Conservation (phyloP, 1,140 invertebrate species). For the Anthonomus grandis region DNA sequence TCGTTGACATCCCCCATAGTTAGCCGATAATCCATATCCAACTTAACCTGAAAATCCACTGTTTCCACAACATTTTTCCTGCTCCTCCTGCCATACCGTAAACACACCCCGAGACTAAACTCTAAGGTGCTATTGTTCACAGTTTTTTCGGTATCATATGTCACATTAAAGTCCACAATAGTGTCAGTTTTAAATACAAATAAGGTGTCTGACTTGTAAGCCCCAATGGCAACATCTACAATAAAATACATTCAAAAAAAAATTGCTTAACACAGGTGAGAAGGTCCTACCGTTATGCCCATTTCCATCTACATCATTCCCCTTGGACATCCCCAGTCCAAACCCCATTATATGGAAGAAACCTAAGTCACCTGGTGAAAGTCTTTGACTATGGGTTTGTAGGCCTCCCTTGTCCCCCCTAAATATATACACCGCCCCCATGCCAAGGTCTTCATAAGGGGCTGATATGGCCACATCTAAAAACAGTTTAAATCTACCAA, state of each 20-base stretch:
- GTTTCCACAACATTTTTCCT: background rate
- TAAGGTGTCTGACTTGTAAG: too few species aligned
- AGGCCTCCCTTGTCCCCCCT: slow-evolving; percentile 58
- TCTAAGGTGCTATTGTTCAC: slow-evolving; percentile 4
- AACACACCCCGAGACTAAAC: slow-evolving; percentile 10
- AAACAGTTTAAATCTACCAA: too few species aligned
- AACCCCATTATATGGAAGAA: slow-evolving; percentile 50
- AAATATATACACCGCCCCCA: slow-evolving; percentile 65
- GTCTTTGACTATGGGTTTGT: slow-evolving; percentile 41
- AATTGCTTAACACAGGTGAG: too few species aligned
- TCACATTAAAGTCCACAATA: slow-evolving; percentile 1
- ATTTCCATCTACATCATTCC: slow-evolving; percentile 62
- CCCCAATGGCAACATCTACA: too few species aligned
- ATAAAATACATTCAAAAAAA: too few species aligned
- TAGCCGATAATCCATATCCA: slow-evolving; percentile 19
- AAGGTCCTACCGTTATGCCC: slow-evolving; percentile 57
- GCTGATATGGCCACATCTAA: slow-evolving; percentile 67
- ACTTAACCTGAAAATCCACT: slow-evolving; percentile 3
- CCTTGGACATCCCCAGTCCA: slow-evolving; percentile 62
- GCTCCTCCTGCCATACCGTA: slow-evolving; percentile 13
- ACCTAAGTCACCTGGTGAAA: too few species aligned
- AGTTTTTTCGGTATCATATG: background rate
- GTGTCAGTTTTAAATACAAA: too few species aligned
- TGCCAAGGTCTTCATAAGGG: slow-evolving; percentile 61
- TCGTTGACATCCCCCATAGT: background rate